Evolutionary conservation across 2,113 vertebrate species (phyloP), one percentile per base, ranked within the genome.

Genomic region (Periophthalmus modestus): DNA sequence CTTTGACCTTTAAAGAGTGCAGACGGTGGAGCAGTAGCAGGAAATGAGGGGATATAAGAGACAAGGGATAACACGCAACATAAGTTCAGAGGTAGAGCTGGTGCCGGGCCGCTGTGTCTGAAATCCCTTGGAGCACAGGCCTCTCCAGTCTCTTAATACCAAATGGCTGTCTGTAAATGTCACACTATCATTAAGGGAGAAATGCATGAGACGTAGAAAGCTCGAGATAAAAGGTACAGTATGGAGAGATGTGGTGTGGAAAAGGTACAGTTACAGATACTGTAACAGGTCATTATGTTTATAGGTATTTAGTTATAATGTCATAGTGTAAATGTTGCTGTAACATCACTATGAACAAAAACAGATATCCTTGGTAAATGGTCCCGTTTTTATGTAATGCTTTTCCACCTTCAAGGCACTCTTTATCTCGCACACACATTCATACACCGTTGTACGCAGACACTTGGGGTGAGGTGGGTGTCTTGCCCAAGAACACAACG

Each of bases 31-130:
- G 28, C 1, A 0, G 33, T 15, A 62, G 34, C 71, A 75, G 73
- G 79, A 79, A 84, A 79, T 77, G 55, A 79, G 23, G 3, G 50
- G 52, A 68, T 47, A 48, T 61, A 59, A 69, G 39, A 62, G 66
- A 23, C 12, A 39, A n/a, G 6, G 28, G 47, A 59, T 28, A 66
- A n/a, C 34, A 0, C 36, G 61, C 33, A 72, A 5, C 62, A 67
- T 63, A 77, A 57, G 79, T 78, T 73, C 47, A 43, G 10, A 0
- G 13, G 47, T 46, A 47, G 59, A 59, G 46, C 57, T 67, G 12
- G 24, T 48, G 39, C 21, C 12, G 28, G 62, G 46, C 70, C 19
- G 0, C 47, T 57, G 52, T 12, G 5, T 63, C 68, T 78, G 66
- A 61, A 85, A 69, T 74, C 46, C 33, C 69, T 36, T 3, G 15